A percentile compares a stretch with the other conserved stretches of the same genome.
These are phyloP conservation scores for Uropsilus gracilis DNA, from an alignment of 2,113 vertebrate species.

Conservation along the genomic window DNA sequence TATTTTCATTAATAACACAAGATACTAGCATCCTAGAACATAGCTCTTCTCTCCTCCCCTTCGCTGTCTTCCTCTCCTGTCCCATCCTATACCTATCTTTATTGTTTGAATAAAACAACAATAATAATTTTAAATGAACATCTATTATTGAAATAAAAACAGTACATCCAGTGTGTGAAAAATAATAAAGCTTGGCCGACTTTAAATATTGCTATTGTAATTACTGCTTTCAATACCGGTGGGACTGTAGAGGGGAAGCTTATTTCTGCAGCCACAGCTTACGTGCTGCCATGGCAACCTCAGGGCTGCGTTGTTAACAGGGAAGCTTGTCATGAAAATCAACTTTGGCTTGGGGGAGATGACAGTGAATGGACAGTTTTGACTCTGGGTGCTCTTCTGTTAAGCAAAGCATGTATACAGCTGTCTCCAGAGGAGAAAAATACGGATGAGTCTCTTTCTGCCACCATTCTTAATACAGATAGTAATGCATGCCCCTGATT, in stretches of 20 bases:
- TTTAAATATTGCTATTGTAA: constrained; percentile 48
- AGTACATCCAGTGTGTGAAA: not conserved
- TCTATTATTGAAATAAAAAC: constrained; percentile 13
- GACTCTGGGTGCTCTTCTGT: constrained; percentile 23
- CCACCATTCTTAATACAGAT: not conserved
- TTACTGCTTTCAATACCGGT: constrained; percentile 1
- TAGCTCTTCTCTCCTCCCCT: not conserved
- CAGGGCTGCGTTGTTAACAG: constrained; percentile 47
- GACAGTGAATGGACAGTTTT: constrained; percentile 55
- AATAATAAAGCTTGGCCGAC: not conserved
- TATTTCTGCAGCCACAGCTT: constrained; percentile 35
- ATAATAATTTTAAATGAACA: not conserved
- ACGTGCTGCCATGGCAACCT: constrained; percentile 66
- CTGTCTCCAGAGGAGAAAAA: constrained; percentile 9
- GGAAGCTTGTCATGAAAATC: constrained; percentile 71
- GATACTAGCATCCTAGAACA: not conserved
- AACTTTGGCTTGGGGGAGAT: constrained; percentile 32
- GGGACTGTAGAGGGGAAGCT: not conserved
- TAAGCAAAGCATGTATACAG: constrained; percentile 42
- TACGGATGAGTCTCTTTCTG: not conserved
- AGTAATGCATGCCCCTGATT: not conserved
- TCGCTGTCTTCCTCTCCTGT: not conserved
- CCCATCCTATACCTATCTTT: not conserved
- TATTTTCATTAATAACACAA: constrained; percentile 70
- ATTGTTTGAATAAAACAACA: not conserved